Conservation (phyloP, 2,113 vertebrate species). For the Alethe diademata region DNA sequence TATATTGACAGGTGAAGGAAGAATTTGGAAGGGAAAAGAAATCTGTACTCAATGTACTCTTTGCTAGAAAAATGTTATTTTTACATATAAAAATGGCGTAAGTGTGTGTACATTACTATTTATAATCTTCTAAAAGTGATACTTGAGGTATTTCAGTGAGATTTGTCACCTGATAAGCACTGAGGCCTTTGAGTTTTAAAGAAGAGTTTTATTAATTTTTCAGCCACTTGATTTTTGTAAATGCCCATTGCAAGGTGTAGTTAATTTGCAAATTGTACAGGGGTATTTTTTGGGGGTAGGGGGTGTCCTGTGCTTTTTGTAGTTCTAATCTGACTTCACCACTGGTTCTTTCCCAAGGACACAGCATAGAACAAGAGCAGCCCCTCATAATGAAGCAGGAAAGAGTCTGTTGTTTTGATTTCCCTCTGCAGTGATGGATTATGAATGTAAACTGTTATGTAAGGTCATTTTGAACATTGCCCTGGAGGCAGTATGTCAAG, state of each 20-base stretch:
- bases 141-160: neutral
- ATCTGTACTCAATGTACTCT: neutral
- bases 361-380: neutral
- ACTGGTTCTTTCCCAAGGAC: neutral
- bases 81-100: neutral
- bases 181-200: neutral
- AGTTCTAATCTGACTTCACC: neutral
- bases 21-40: neutral
- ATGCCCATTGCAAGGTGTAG: neutral
- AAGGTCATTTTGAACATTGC: slow-evolving; percentile 53
- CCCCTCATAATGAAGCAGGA: neutral
- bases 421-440: slow-evolving; percentile 44
- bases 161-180: neutral
- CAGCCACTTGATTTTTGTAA: neutral
- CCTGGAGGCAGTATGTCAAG: slow-evolving; percentile 28
- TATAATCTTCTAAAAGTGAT: neutral
- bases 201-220: neutral
- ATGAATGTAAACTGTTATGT: slow-evolving; percentile 47
- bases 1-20: neutral
- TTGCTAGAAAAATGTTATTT: neutral
- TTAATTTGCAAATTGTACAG: neutral
- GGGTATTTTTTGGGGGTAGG: fast-evolving
- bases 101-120: neutral
- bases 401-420: slow-evolving; percentile 47
- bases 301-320: neutral